These are phyloP conservation scores for Synanthedon myopaeformis DNA, from an alignment of 2,888 invertebrate species.

Conservation along the genomic window DNA sequence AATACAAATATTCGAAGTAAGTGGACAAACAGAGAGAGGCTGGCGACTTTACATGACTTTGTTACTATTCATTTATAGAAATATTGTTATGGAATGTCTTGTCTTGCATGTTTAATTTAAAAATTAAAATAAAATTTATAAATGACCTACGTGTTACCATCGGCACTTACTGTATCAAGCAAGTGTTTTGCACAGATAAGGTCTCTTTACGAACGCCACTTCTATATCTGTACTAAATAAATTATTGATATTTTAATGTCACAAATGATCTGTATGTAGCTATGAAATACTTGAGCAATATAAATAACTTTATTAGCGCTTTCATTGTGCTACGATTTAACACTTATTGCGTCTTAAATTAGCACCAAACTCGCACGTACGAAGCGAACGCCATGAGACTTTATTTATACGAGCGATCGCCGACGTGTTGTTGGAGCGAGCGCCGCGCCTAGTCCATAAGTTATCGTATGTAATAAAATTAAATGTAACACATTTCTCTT, in stretches of 20 bases:
- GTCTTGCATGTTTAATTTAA: not conserved
- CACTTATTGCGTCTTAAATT: conserved; percentile 8
- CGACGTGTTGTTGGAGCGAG: conserved; percentile 60
- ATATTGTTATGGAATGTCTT: not conserved
- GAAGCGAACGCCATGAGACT: not conserved
- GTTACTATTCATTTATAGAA: no score
- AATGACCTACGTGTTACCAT: not conserved
- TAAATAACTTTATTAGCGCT: conserved; percentile 24
- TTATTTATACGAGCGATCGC: not conserved
- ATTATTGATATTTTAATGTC: conserved; percentile 70
- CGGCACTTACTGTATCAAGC: conserved; percentile 6
- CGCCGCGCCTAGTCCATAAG: conserved; percentile 60
- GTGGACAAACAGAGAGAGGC: no score
- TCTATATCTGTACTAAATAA: conserved; percentile 58
- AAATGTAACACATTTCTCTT: conserved; percentile 71
- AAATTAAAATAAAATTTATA: conserved; percentile 1
- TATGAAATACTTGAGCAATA: conserved; percentile 20
- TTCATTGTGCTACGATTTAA: conserved; percentile 6
- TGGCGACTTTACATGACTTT: no score
- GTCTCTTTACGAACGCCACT: conserved; percentile 39
- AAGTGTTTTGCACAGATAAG: conserved; percentile 16
- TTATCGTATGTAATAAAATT: conserved; percentile 70
- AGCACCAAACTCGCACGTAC: not conserved
- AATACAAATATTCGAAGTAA: no score
- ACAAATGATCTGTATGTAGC: conserved; percentile 68